A percentile compares a stretch with the other conserved stretches of the same genome.
phyloP scores from a whole-genome alignment of 2,888 invertebrate genomes.

The Hirtodrosophila confusa region DNA sequence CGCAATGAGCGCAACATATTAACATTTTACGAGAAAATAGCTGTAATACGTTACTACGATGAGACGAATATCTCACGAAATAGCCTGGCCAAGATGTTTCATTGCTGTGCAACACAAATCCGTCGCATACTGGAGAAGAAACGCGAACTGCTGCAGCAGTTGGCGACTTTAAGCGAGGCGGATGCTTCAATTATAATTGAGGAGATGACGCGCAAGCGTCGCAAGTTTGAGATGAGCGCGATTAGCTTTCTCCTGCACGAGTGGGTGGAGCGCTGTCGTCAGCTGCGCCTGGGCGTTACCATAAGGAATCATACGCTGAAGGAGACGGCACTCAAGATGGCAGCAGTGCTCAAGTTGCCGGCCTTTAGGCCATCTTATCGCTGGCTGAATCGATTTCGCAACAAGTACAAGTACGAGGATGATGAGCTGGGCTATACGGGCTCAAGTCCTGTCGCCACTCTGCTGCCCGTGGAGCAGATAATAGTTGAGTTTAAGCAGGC shows the following conservation, averaged over 20 bases:
- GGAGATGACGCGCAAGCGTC: slow-evolving; percentile 82
- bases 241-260: slow-evolving; percentile 82
- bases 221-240: slow-evolving; percentile 83
- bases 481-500: slow-evolving; percentile 81
- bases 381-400: slow-evolving; percentile 82
- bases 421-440: slow-evolving; percentile 73
- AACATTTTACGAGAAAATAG: slow-evolving; percentile 83
- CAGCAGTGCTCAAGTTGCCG: slow-evolving; percentile 79
- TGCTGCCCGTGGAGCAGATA: slow-evolving; percentile 81
- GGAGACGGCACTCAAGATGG: slow-evolving; percentile 80
- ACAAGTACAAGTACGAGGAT: slow-evolving; percentile 81
- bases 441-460: slow-evolving; percentile 47
- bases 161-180: slow-evolving; percentile 80
- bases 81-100: slow-evolving; percentile 82
- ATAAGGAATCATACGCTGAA: slow-evolving; percentile 81
- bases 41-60: slow-evolving; percentile 82
- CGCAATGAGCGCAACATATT: slow-evolving; percentile 82
- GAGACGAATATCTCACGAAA: slow-evolving; percentile 82
- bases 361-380: slow-evolving; percentile 80
- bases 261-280: slow-evolving; percentile 82
- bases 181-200: slow-evolving; percentile 81
- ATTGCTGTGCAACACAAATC: slow-evolving; percentile 83
- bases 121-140: slow-evolving; percentile 81
- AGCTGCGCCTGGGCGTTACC: slow-evolving; percentile 68
- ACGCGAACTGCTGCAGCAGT: slow-evolving; percentile 77